phyloP scores from a whole-genome alignment of 92 coral and sea anemone species.

The Parazoanthus swiftii region DNA sequence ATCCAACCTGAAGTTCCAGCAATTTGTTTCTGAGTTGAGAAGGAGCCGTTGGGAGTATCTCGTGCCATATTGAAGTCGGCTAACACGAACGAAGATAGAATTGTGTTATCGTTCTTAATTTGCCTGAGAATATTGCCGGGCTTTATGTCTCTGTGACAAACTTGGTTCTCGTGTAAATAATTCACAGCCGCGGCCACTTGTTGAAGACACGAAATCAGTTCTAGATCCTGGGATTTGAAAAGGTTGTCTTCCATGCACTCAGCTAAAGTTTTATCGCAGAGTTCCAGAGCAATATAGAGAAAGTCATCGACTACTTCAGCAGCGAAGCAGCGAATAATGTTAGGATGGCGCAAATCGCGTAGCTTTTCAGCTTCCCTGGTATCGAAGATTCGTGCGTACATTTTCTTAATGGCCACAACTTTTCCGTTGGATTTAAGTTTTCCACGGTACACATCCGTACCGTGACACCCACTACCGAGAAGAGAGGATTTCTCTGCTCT shows the following conservation, averaged over 20 bases:
- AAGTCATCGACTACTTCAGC: slow-evolving; percentile 22
- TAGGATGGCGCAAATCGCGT: slow-evolving; percentile 15
- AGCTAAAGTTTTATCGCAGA: slow-evolving; percentile 9
- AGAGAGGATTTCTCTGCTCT: slow-evolving; percentile 6
- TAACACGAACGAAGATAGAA: not conserved
- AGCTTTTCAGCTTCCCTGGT: slow-evolving; percentile 19
- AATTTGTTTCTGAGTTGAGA: slow-evolving; percentile 28
- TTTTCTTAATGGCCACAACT: slow-evolving; percentile 19
- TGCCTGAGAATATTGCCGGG: slow-evolving; percentile 5
- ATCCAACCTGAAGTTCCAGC: slow-evolving; percentile 35
- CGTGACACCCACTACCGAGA: slow-evolving; percentile 9
- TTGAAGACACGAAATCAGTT: not conserved
- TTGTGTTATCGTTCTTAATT: not conserved
- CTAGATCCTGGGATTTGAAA: not conserved
- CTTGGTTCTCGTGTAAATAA: slow-evolving; percentile 18
- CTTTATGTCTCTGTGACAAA: slow-evolving; percentile 26
- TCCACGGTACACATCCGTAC: slow-evolving; percentile 28
- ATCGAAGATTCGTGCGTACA: slow-evolving; percentile 25
- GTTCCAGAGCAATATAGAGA: slow-evolving; percentile 30
- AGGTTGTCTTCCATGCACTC: slow-evolving; percentile 25
- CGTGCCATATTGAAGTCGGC: slow-evolving; percentile 39
- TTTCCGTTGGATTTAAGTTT: slow-evolving; percentile 18
- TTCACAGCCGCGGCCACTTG: slow-evolving; percentile 19
- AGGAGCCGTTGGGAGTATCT: slow-evolving; percentile 20
- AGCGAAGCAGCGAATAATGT: slow-evolving; percentile 29